These are phyloP conservation scores for Ceratina calcarata DNA, from an alignment of 1,140 invertebrate species.

Conservation along the genomic window DNA sequence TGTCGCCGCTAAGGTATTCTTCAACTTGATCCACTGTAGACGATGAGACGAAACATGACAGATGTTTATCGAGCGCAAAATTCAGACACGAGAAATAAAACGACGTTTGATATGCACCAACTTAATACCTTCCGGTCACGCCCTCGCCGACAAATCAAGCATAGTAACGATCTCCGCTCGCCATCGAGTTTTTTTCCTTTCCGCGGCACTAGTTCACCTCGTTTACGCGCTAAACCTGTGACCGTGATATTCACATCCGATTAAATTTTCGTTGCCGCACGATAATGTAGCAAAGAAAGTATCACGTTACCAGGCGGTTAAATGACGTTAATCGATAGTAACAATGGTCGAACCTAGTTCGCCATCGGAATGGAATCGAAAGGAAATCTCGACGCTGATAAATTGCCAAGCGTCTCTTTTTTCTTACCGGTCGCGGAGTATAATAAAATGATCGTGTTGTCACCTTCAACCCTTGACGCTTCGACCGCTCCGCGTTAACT, in stretches of 20 bases:
- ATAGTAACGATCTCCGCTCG: slow-evolving; percentile 27
- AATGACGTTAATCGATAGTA: slow-evolving; percentile 20
- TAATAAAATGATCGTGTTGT: background rate
- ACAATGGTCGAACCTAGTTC: background rate
- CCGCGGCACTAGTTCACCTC: slow-evolving; percentile 40
- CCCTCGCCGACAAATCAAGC: slow-evolving; percentile 21
- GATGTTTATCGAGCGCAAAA: too few relatives aligned
- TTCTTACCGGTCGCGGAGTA: background rate
- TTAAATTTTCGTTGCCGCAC: slow-evolving; percentile 32
- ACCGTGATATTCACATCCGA: slow-evolving; percentile 41
- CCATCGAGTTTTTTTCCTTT: slow-evolving; percentile 14
- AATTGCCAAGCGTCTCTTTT: background rate
- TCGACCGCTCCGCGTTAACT: background rate
- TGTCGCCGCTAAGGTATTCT: too few relatives aligned
- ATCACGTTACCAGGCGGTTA: slow-evolving; percentile 10
- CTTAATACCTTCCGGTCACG: slow-evolving; percentile 9
- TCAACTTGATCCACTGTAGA: too few relatives aligned
- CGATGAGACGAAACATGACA: too few relatives aligned
- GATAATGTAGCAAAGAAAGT: slow-evolving; percentile 29
- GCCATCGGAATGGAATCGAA: background rate
- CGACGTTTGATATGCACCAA: too few relatives aligned
- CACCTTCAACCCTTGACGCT: slow-evolving; percentile 20
- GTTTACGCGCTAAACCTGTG: slow-evolving; percentile 35
- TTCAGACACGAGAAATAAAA: too few relatives aligned
- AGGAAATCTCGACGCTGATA: slow-evolving; percentile 1